Evolutionary conservation across 2,888 invertebrate species (phyloP).

Genomic region (Euproctis similis): DNA sequence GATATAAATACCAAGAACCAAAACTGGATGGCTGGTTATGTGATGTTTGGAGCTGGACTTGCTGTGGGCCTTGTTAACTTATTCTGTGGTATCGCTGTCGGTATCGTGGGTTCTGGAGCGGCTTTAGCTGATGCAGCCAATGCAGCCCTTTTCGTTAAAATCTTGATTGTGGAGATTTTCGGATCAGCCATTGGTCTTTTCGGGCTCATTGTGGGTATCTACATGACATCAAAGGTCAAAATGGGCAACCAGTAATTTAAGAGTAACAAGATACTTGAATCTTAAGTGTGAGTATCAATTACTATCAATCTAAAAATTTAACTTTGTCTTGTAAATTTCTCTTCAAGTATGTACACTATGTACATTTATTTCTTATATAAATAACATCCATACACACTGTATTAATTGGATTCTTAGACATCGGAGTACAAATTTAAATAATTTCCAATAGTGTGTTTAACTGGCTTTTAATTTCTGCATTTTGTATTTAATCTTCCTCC

Average conservation of each 20-base stretch:
- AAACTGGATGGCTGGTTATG: slow-evolving; percentile 91
- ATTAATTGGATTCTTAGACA: too few species aligned
- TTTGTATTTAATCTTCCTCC: too few species aligned
- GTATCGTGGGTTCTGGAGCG: slow-evolving; percentile 98
- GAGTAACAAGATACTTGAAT: slow-evolving; percentile 46
- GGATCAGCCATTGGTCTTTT: slow-evolving; percentile 99
- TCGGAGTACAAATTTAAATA: too few species aligned
- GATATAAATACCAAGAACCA: slow-evolving; percentile 63
- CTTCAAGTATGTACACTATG: too few species aligned
- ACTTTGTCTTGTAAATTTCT: too few species aligned
- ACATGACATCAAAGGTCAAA: slow-evolving; percentile 89
- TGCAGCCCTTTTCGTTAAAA: slow-evolving; percentile 96
- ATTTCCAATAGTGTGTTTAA: too few species aligned
- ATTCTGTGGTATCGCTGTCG: slow-evolving; percentile 95
- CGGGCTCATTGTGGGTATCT: slow-evolving; percentile 98
- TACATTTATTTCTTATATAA: too few species aligned
- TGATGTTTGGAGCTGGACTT: slow-evolving; percentile 97
- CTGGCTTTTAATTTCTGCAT: too few species aligned
- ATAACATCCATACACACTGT: too few species aligned
- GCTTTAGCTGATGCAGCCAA: slow-evolving; percentile 99
- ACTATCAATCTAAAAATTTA: slow-evolving; percentile 3
- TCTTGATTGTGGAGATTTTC: slow-evolving; percentile 98
- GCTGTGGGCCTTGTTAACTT: slow-evolving; percentile 97
- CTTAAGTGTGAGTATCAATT: slow-evolving; percentile 59
- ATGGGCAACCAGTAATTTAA: slow-evolving; percentile 80